Base-by-base conservation (phyloP, 2,797 vertebrate genomes). In the Pseudotriccus pelzelni region DNA sequence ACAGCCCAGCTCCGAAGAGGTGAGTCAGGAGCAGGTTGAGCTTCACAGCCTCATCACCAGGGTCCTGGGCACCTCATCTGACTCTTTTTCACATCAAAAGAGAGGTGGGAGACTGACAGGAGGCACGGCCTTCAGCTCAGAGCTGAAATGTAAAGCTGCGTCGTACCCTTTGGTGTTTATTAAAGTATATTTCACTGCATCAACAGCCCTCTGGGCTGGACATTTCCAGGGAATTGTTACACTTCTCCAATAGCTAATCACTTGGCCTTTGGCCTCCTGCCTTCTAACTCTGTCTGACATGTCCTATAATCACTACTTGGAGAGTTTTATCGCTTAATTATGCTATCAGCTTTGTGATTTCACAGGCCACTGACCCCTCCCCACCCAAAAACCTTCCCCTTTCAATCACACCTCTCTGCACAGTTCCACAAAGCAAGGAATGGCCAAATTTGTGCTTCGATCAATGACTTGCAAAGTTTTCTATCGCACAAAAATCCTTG, bases 251-350 rank as follows among this genome's bases (percentile, higher is more conserved):
- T 59, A 63, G 92, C 67, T 89, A 94, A 94, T 95, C 94, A 44
- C 72, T 82, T 73, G 80, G 68, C 84, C 94, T 96, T 95, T 95
- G 93, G 89, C 80, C 86, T 89, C 49, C 62, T 94, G 89, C 76
- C 84, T 93, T 94, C 49, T 78, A 92, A 87, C 46, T 93, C 85
- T 84, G 90, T 87, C 93, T 89, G 89, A 83, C 84, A 50, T 2
- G 7, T 84, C 59, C 79, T 90, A 30, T 81, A 94, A 88, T 95
- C 92, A 89, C 94, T 84, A 7, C 74, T 76, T 83, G 76, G 90
- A 84, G 89, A 94, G 84, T 89, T 97, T 94, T 95, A 92, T 92
- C 88, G 76, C 81, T 97, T 93, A 93, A 92, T 96, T 85, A 85
- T 94, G 55, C 58, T 88, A 96, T 69, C 86, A 87, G 69, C 56